phyloP scores from a whole-genome alignment of 2,888 invertebrate genomes.

The Drosophila atripex region DNA sequence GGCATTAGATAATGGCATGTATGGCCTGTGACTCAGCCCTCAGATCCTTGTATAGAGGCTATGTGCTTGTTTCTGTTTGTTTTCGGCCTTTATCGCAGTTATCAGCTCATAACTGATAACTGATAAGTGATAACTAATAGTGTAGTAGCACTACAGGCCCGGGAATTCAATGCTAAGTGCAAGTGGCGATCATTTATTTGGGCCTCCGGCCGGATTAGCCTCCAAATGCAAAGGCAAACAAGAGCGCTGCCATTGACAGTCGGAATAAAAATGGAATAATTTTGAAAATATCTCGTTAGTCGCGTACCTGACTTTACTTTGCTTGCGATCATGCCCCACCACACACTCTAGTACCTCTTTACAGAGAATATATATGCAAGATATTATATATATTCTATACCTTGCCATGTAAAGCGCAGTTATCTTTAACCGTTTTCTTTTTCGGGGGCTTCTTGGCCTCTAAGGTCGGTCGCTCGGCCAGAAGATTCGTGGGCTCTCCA shows the following conservation, averaged over 20 bases:
- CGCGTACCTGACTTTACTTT: constrained; percentile 53
- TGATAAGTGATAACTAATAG: constrained; percentile 52
- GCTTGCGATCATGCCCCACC: constrained; percentile 58
- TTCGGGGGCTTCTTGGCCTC: constrained; percentile 39
- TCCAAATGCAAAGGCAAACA: constrained; percentile 39
- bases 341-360: too few relatives aligned
- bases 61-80: constrained; percentile 46
- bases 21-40: constrained; percentile 4
- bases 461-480: constrained; percentile 32
- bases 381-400: not conserved
- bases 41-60: not conserved
- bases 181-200: constrained; percentile 25
- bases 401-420: constrained; percentile 35
- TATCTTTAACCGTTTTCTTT: constrained; percentile 44
- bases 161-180: constrained; percentile 74
- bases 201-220: constrained; percentile 21
- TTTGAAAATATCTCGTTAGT: constrained; percentile 23
- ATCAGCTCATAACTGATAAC: constrained; percentile 11
- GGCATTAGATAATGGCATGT: constrained; percentile 22
- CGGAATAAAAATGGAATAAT: constrained; percentile 13
- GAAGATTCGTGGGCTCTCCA: constrained; percentile 43
- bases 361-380: constrained; percentile 1
- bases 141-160: constrained; percentile 34
- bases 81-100: constrained; percentile 41
- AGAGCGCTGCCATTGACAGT: constrained; percentile 42